Conservation (phyloP, 2,888 invertebrate species). For the Phymatocera aterrima region DNA sequence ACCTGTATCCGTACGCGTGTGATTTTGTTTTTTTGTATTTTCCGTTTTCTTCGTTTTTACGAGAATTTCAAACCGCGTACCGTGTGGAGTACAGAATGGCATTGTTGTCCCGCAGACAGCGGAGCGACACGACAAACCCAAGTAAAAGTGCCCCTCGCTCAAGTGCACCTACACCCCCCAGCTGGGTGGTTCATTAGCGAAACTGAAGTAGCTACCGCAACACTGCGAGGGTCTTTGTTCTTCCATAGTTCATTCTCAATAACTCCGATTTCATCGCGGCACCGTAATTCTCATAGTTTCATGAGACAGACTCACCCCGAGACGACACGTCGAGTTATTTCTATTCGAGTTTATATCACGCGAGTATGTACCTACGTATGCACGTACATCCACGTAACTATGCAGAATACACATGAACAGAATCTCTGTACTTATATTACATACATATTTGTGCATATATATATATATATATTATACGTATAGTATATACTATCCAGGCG, state of each 20-base stretch:
- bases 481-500: not conserved
- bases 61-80: not conserved
- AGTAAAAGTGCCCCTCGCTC: conserved; percentile 70
- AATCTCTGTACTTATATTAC: too few species aligned
- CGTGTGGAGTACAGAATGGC: too few species aligned
- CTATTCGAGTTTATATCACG: not conserved
- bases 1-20: too few species aligned
- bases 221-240: conserved; percentile 61
- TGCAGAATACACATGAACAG: too few species aligned
- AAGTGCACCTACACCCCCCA: conserved; percentile 62
- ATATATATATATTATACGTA: not conserved
- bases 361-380: not conserved
- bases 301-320: not conserved
- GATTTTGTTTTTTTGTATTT: too few species aligned
- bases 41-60: not conserved
- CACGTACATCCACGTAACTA: not conserved
- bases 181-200: conserved; percentile 69
- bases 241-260: conserved; percentile 27
- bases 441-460: not conserved
- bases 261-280: conserved; percentile 13
- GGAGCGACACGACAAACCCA: conserved; percentile 37
- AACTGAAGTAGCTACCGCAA: conserved; percentile 64
- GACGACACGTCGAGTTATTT: conserved; percentile 16
- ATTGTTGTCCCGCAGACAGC: conserved; percentile 41
- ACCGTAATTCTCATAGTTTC: not conserved